Evolutionary conservation across 2,113 vertebrate species (phyloP), one percentile per base, ranked within the genome.

Genomic region (Platichthys stellatus): DNA sequence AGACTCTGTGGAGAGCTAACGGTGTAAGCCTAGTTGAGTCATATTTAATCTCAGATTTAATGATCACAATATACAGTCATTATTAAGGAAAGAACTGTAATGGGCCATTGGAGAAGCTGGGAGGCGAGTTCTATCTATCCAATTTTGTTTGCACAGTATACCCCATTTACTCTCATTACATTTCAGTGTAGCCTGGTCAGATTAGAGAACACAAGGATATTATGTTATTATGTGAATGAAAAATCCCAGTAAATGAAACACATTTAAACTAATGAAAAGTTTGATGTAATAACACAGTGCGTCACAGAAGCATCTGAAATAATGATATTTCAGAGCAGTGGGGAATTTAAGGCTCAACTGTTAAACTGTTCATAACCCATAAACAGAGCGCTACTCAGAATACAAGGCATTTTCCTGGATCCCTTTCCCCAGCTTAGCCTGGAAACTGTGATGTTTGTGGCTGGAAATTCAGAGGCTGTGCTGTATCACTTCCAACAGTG

Each of bases 381-480:
- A 85, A 90, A 89, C 89, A 79, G 62, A 80, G 67, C 3, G 11
- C 8, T 54, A 21, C 51, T 54, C 51, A 54, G 20, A n/a, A n/a
- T 21, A 8, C 3, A 17, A 65, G 49, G 31, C 49, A 53, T 72
- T 87, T 88, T 88, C 85, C 78, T 81, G 84, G 65, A 80, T 66
- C 35, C 7, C 57, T 38, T 38, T 61, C 40, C 28, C 69, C 79
- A 78, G 9, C 54, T 15, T 7, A 67, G 84, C 35, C 82, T 90
- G 86, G 86, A 92, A 90, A 90, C 60, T 84, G 57, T 90, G 88
- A 90, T 88, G 75, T 78, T 69, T 86, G 80, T 81, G 80, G 78
- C 87, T 91, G 82, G 81, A 88, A 87, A 85, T 65, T 66, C 56
- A 49, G 61, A 81, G 74, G 72, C 54, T 18, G 74, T 3, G 43